A percentile compares a stretch with the other conserved stretches of the same genome.
These are phyloP conservation scores for Halisarca cf. caerulea DNA, from an alignment of 37 sponge, comb jelly and placozoan genomes.

Conservation along the genomic window DNA sequence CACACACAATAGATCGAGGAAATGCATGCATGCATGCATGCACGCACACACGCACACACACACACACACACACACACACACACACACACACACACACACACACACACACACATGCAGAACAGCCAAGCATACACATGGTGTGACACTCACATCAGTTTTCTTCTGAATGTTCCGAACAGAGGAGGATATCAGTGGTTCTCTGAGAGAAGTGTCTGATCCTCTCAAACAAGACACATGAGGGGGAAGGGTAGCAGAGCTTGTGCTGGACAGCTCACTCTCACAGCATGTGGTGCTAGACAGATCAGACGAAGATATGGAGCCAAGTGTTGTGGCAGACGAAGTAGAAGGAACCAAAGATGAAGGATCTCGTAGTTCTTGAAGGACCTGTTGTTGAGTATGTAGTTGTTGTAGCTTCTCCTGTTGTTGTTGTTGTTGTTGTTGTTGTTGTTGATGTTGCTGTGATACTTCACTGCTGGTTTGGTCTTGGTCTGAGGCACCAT, in stretches of 20 bases:
- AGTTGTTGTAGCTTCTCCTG: too few species aligned
- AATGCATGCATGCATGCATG: background rate
- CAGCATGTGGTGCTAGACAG: background rate
- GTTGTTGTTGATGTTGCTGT: too few species aligned
- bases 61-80: background rate
- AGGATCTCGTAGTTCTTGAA: too few species aligned
- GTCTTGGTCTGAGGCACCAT: too few species aligned
- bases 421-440: background rate
- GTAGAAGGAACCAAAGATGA: too few species aligned
- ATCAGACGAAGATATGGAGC: background rate
- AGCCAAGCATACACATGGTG: background rate
- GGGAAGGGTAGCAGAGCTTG: background rate
- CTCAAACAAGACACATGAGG: background rate
- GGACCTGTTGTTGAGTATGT: background rate
- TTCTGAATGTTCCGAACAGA: background rate
- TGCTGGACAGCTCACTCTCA: background rate
- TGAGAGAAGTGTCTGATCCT: constrained; percentile 1
- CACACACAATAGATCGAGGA: too few species aligned
- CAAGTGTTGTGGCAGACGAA: too few species aligned
- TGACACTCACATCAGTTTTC: background rate
- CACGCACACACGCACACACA: background rate
- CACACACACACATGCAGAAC: background rate
- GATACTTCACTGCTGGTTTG: too few species aligned
- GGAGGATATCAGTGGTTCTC: background rate
- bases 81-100: background rate